Evolutionary conservation across 2,113 vertebrate species (phyloP).

Genomic region (Vulpes lagopus): DNA sequence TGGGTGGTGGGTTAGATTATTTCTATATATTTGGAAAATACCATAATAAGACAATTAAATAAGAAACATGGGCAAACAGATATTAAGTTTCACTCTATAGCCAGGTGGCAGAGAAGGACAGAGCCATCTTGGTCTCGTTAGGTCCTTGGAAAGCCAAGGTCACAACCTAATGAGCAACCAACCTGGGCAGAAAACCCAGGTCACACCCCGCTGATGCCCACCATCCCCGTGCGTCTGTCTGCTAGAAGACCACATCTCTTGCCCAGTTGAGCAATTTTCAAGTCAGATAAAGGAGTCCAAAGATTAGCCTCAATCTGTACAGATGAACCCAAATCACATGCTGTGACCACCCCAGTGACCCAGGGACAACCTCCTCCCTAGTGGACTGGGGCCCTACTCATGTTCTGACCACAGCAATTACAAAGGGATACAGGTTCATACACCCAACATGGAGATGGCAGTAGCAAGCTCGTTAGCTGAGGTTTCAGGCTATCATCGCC

Average conservation of each 20-base stretch:
- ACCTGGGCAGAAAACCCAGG: neutral
- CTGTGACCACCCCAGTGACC: neutral
- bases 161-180: neutral
- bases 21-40: neutral
- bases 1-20: neutral
- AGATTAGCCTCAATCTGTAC: conserved; percentile 30
- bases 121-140: neutral
- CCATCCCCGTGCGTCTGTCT: neutral
- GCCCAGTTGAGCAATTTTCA: neutral
- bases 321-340: conserved; percentile 32
- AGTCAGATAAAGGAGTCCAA: conserved; percentile 31
- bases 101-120: neutral
- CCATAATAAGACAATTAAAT: neutral
- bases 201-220: fast-evolving
- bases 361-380: neutral
- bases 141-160: conserved; percentile 47
- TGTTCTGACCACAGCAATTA: neutral
- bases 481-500: no score
- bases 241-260: neutral
- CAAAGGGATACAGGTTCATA: neutral
- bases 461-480: neutral
- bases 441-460: neutral
- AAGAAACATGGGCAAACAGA: neutral
- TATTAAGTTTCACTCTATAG: neutral
- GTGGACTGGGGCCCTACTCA: neutral